These are phyloP conservation scores for Herpetotheres cachinnans DNA, from an alignment of 2,113 vertebrate species.

Conservation along the genomic window DNA sequence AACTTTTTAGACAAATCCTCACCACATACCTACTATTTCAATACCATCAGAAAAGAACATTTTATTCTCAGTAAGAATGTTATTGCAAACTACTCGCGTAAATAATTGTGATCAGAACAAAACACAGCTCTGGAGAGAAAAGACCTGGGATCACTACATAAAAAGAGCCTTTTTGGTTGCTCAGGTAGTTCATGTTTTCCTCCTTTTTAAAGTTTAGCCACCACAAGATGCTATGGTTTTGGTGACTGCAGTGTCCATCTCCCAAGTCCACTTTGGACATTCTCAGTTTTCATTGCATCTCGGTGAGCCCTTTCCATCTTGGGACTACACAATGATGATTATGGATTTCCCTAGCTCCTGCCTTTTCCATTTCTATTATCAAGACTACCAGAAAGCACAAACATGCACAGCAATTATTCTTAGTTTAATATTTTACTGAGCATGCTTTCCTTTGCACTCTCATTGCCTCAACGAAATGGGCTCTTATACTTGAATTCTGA, in stretches of 20 bases:
- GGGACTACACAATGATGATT: neutral
- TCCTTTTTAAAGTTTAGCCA: neutral
- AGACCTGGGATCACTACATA: neutral
- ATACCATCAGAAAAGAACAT: neutral
- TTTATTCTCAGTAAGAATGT: neutral
- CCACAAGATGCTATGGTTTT: neutral
- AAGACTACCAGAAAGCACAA: neutral
- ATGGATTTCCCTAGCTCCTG: neutral
- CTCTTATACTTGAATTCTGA: neutral
- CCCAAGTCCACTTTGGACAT: neutral
- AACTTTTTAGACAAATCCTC: neutral
- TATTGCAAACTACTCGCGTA: neutral
- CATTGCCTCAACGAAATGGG: neutral
- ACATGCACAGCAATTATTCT: neutral
- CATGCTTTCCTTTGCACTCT: neutral
- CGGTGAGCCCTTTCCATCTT: neutral
- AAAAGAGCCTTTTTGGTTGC: neutral
- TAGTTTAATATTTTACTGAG: neutral
- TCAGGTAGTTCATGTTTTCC: neutral
- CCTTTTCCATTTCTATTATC: neutral
- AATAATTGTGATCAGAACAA: neutral
- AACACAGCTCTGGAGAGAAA: neutral
- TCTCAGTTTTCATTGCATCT: neutral
- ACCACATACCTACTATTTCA: neutral
- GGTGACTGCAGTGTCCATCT: neutral